Evolutionary conservation across 2,797 vertebrate species (phyloP), one percentile per base, ranked within the genome.

Genomic region (Lutjanus campechanus): DNA sequence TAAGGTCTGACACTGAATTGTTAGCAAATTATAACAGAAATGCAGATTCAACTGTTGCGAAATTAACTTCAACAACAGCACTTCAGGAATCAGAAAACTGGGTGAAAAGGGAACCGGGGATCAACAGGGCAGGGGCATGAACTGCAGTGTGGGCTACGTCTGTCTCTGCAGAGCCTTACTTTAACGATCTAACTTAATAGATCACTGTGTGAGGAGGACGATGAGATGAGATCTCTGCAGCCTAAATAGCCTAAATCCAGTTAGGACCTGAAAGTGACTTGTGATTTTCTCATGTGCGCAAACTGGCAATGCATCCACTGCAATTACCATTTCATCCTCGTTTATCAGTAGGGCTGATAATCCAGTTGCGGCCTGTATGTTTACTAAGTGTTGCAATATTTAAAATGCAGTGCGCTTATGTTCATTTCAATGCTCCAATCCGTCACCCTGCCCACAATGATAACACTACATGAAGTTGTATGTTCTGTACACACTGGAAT

Each of bases 201-300:
- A 76, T 82, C 51, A 70, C 67, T 40, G 53, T 50, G 17, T 50
- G 70, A 80, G 54, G 70, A 80, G 54, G 73, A 87, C 8, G 4
- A 68, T 40, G 50, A 74, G 56, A 75, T 51, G 55, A 43, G 51
- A 85, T 80, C 51, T 72, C 63, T 81, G 69, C 74, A 77, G 54
- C 50, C 59, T 77, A 69, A 87, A 80, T 61, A 74, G 76, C 55
- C 41, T 66, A 51, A 82, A 82, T 83, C 78, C 74, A 73, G 68
- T 81, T 67, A 65, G 47, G 73, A 58, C 61, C 55, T 61, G 49
- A 78, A 56, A 67, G 68, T 63, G 44, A 84, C 64, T 73, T 72
- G 49, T 56, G 62, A 76, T 73, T 79, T 82, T 74, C 29, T 64
- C n/a, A 10, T 69, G 54, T 44, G 49, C 15, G 43, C 20, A 69